Conservation (phyloP, 1,140 invertebrate species). For the Pseudomyrmex cubaensis region DNA sequence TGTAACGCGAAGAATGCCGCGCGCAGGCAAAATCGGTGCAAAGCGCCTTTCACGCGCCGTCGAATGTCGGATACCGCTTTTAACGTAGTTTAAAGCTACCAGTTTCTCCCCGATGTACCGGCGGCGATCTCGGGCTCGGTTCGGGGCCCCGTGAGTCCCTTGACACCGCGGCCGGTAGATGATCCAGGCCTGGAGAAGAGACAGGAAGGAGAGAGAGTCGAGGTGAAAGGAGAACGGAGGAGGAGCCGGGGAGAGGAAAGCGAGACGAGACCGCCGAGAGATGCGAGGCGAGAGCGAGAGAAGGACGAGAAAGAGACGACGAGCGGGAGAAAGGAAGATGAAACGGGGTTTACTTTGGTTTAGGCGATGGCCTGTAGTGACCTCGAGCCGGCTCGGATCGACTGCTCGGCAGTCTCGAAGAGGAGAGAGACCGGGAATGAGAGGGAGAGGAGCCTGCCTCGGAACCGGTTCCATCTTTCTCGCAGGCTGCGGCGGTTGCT, state of each 20-base stretch:
- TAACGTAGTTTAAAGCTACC: constrained; percentile 19
- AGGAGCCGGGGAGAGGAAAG: constrained; percentile 25
- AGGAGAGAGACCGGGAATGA: constrained; percentile 49
- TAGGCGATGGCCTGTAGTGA: constrained; percentile 82
- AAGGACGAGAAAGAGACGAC: constrained; percentile 45
- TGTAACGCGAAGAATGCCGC: constrained; percentile 10
- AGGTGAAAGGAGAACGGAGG: constrained; percentile 54
- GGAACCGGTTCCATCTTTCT: constrained; percentile 77
- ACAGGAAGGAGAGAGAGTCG: constrained; percentile 36
- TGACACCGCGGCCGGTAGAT: constrained; percentile 38
- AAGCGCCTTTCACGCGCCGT: constrained; percentile 21
- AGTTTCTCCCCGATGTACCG: constrained; percentile 46
- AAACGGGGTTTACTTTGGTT: constrained; percentile 77
- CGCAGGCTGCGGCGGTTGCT: constrained; percentile 65
- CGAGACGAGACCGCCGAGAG: constrained; percentile 38
- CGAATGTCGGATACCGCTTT: constrained; percentile 38
- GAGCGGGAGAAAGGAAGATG: constrained; percentile 71
- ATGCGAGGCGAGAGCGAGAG: constrained; percentile 62
- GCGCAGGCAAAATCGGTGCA: background rate
- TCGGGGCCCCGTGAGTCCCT: constrained; percentile 43
- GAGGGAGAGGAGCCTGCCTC: constrained; percentile 71
- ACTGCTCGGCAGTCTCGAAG: constrained; percentile 67
- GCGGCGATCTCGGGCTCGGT: constrained; percentile 33
- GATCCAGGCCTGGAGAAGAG: constrained; percentile 52
- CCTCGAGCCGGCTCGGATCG: constrained; percentile 75